phyloP scores from a whole-genome alignment of 2,113 vertebrate genomes.

The Equus quagga region DNA sequence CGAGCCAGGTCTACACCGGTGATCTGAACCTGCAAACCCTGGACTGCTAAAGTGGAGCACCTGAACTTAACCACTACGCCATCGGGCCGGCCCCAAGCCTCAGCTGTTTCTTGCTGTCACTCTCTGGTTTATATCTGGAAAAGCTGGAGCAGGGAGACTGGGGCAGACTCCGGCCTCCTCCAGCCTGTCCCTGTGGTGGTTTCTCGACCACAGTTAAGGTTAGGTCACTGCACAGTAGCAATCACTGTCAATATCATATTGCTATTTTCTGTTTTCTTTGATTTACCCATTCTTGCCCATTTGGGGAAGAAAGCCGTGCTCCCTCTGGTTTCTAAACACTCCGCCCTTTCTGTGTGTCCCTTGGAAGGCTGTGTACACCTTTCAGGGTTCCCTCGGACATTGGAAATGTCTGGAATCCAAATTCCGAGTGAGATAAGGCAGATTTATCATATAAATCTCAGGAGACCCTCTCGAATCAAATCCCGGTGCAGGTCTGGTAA shows the following conservation, averaged over 20 bases:
- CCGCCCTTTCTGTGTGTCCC: background rate
- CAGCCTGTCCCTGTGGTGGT: rapidly evolving
- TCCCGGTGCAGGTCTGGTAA: rapidly evolving
- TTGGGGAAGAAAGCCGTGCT: background rate
- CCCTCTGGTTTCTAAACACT: background rate
- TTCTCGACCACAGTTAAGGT: rapidly evolving
- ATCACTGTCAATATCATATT: rapidly evolving
- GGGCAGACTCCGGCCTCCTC: rapidly evolving
- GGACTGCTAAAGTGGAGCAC: too few relatives aligned
- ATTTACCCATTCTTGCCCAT: background rate
- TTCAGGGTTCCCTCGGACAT: rapidly evolving
- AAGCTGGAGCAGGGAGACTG: background rate
- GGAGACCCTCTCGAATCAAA: background rate
- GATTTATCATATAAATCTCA: background rate
- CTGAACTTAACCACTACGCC: too few relatives aligned
- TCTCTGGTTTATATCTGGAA: rapidly evolving
- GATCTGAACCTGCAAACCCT: too few relatives aligned
- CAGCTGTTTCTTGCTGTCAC: too few relatives aligned
- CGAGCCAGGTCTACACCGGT: too few relatives aligned
- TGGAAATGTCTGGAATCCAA: background rate
- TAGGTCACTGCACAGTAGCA: too few relatives aligned
- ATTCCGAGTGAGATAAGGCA: background rate
- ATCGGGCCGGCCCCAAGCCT: too few relatives aligned
- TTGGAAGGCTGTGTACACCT: rapidly evolving
- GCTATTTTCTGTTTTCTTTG: background rate